Conservation (phyloP, 2,888 invertebrate genomes). For the Pachliopta kotzebuea region DNA sequence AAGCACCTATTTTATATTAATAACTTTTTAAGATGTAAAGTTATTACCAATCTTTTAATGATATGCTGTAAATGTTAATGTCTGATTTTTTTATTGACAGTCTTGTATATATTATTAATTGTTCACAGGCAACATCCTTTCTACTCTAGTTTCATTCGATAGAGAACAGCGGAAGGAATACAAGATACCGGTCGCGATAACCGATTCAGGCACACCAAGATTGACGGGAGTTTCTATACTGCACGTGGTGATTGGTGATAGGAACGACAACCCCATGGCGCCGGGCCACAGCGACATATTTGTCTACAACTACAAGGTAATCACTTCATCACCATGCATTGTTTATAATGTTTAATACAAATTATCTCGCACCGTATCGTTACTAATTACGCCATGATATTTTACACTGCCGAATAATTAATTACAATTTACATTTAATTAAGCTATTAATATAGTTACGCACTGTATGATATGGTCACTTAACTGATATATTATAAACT, state of each 20-base stretch:
- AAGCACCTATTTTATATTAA: no score
- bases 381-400: slow-evolving; percentile 12
- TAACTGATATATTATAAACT: not conserved
- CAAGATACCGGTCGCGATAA: slow-evolving; percentile 92
- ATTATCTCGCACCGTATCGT: slow-evolving; percentile 11
- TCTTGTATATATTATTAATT: not conserved
- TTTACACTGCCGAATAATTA: slow-evolving; percentile 15
- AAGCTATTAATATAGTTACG: slow-evolving; percentile 5
- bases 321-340: slow-evolving; percentile 8
- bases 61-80: not conserved
- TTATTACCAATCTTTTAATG: no score
- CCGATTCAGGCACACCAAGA: slow-evolving; percentile 89
- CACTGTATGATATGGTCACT: slow-evolving; percentile 8
- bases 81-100: not conserved
- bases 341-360: not conserved
- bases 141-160: slow-evolving; percentile 89
- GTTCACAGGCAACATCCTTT: slow-evolving; percentile 81
- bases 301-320: slow-evolving; percentile 94
- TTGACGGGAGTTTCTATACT: slow-evolving; percentile 91
- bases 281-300: slow-evolving; percentile 94
- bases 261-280: slow-evolving; percentile 95
- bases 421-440: slow-evolving; percentile 22
- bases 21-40: no score
- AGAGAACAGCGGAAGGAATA: slow-evolving; percentile 94
- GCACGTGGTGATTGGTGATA: slow-evolving; percentile 95